Evolutionary conservation across 2,888 invertebrate species (phyloP).

Genomic region (Cartodere bifasciata): DNA sequence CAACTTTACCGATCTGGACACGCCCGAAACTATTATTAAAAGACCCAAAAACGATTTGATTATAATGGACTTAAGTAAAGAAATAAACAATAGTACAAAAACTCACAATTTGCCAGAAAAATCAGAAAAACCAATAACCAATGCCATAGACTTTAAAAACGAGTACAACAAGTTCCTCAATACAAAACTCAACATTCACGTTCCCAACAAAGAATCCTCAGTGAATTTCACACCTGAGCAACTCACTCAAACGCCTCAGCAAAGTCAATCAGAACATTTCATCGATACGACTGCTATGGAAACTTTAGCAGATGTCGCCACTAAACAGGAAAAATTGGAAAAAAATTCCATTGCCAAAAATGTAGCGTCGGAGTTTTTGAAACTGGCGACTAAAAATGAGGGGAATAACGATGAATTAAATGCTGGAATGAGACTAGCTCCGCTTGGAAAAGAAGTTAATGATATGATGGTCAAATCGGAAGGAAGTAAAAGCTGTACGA

Average conservation of each 20-base stretch:
- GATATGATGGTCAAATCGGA: constrained; percentile 34
- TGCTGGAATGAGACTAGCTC: constrained; percentile 10
- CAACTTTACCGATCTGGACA: constrained; percentile 9
- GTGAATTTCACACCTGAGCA: too few species aligned
- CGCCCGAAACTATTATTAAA: neutral
- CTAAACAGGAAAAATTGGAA: constrained; percentile 34
- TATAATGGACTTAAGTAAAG: neutral
- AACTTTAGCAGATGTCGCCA: constrained; percentile 34
- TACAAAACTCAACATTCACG: neutral
- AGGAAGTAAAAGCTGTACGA: constrained; percentile 37
- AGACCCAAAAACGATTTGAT: neutral
- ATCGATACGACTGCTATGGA: constrained; percentile 37
- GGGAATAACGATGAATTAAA: constrained; percentile 17
- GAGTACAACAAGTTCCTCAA: neutral
- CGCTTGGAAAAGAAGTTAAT: constrained; percentile 27
- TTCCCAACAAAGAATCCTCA: too few species aligned
- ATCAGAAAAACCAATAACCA: neutral
- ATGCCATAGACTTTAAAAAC: neutral
- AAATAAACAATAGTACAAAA: neutral
- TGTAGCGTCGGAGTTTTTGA: constrained; percentile 52
- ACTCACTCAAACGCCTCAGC: constrained; percentile 12
- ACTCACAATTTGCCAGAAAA: neutral
- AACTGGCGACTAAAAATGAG: constrained; percentile 41
- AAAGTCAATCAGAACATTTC: constrained; percentile 11
- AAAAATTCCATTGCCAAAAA: constrained; percentile 44